These are phyloP conservation scores for Oscheius sp. DNA, from an alignment of 2,888 invertebrate genomes.

Conservation along the genomic window DNA sequence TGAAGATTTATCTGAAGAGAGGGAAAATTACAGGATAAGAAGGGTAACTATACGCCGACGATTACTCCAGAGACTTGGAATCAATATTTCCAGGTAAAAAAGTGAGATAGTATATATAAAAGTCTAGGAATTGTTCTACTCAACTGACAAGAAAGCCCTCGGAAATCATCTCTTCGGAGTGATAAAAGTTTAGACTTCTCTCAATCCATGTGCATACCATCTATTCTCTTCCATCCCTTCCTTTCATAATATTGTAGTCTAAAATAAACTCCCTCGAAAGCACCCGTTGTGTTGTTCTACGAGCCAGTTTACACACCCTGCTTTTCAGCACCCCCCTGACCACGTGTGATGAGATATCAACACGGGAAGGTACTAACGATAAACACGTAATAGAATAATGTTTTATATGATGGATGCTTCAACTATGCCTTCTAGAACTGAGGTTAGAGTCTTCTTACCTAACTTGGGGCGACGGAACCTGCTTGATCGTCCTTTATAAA, in stretches of 20 bases:
- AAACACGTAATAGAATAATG: no score
- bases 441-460: no score
- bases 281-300: not conserved
- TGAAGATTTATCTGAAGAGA: not conserved
- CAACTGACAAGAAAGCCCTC: slow-evolving; percentile 53
- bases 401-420: no score
- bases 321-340: no score
- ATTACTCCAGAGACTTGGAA: slow-evolving; percentile 62
- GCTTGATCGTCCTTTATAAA: no score
- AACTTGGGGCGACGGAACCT: no score
- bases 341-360: no score
- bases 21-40: slow-evolving; percentile 51
- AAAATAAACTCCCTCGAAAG: not conserved
- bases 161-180: slow-evolving; percentile 66
- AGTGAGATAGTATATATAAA: no score
- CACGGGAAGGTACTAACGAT: no score
- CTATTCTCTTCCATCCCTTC: not conserved
- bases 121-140: slow-evolving; percentile 58
- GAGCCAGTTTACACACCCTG: slow-evolving; percentile 1
- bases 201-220: slow-evolving; percentile 4
- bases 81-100: slow-evolving; percentile 53
- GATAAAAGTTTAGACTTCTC: not conserved
- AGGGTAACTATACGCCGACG: slow-evolving; percentile 47
- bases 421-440: no score
- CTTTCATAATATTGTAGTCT: not conserved